These are phyloP conservation scores for Drosophila sordidapex DNA, from an alignment of 2,888 invertebrate species.

Conservation along the genomic window DNA sequence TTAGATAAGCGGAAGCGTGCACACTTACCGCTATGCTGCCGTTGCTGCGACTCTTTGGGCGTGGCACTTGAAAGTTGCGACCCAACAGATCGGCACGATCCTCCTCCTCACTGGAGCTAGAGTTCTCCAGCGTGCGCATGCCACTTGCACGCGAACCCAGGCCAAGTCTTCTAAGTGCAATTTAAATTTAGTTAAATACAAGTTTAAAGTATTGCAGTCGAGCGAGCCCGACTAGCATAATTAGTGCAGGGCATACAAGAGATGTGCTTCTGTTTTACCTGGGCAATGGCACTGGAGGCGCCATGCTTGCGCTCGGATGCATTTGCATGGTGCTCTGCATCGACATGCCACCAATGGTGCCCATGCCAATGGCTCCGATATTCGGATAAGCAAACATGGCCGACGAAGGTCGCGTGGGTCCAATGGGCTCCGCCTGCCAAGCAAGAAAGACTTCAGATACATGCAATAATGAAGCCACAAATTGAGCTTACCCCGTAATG, in stretches of 20 bases:
- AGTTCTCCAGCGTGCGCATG: slow-evolving; percentile 86
- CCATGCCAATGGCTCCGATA: slow-evolving; percentile 84
- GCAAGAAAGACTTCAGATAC: background rate
- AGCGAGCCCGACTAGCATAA: background rate
- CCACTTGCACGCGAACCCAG: slow-evolving; percentile 85
- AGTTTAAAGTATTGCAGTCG: background rate
- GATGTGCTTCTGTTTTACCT: slow-evolving; percentile 85
- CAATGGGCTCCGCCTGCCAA: slow-evolving; percentile 89
- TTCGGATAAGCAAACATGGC: slow-evolving; percentile 93
- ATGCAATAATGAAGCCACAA: background rate
- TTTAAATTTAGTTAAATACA: background rate
- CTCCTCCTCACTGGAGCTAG: slow-evolving; percentile 88
- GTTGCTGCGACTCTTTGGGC: slow-evolving; percentile 92
- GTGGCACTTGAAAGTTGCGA: slow-evolving; percentile 90
- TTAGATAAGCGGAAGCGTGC: background rate
- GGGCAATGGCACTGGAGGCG: slow-evolving; percentile 91
- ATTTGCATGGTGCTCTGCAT: slow-evolving; percentile 85
- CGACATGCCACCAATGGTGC: slow-evolving; percentile 85
- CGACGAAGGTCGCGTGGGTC: slow-evolving; percentile 91
- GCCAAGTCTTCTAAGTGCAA: slow-evolving; percentile 79
- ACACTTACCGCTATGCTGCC: slow-evolving; percentile 86
- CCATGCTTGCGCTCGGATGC: slow-evolving; percentile 85
- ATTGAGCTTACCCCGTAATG: slow-evolving; percentile 91
- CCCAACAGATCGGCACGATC: slow-evolving; percentile 92
- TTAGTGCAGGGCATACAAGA: background rate